A percentile compares a stretch with the other conserved stretches of the same genome.
Evolutionary conservation across 2,797 vertebrate genomes (phyloP).

Genomic region (Micropoecilia bifurca): DNA sequence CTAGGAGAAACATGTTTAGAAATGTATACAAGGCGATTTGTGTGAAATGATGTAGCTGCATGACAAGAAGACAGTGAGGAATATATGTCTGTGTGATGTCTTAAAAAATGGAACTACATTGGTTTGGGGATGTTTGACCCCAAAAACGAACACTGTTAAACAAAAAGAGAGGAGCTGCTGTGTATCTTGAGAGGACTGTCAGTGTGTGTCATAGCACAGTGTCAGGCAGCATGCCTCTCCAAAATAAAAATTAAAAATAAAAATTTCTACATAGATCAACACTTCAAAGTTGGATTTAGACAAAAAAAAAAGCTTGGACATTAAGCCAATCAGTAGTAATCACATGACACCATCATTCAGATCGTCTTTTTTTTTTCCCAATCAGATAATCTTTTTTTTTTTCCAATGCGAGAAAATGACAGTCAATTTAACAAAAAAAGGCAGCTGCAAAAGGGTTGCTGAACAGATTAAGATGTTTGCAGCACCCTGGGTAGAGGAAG

Average conservation of each 20-base stretch:
- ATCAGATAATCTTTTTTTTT: not conserved
- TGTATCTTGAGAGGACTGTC: conserved; percentile 30
- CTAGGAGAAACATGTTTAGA: conserved; percentile 59
- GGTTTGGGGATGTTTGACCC: conserved; percentile 57
- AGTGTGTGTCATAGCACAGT: conserved; percentile 39
- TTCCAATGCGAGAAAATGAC: conserved; percentile 25
- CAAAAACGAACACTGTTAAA: conserved; percentile 62
- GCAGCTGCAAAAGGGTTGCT: conserved; percentile 51
- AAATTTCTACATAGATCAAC: conserved; percentile 24
- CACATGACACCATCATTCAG: conserved; percentile 17
- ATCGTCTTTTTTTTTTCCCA: not conserved
- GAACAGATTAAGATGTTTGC: conserved; percentile 49
- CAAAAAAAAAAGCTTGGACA: conserved; percentile 24
- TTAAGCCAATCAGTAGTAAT: conserved; percentile 38
- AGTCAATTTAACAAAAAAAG: conserved; percentile 45
- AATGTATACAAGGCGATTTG: conserved; percentile 78
- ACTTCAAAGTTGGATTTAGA: conserved; percentile 12
- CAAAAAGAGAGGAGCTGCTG: conserved; percentile 44
- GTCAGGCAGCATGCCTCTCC: conserved; percentile 31
- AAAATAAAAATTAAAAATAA: conserved; percentile 7
- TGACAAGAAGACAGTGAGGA: conserved; percentile 65
- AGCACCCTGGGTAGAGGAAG: conserved; percentile 46
- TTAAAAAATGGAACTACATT: conserved; percentile 36
- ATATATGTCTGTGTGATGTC: conserved; percentile 32
- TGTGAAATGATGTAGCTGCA: conserved; percentile 75